Base-by-base conservation (phyloP, 2,888 invertebrate species). In the Amphimallon solstitiale region DNA sequence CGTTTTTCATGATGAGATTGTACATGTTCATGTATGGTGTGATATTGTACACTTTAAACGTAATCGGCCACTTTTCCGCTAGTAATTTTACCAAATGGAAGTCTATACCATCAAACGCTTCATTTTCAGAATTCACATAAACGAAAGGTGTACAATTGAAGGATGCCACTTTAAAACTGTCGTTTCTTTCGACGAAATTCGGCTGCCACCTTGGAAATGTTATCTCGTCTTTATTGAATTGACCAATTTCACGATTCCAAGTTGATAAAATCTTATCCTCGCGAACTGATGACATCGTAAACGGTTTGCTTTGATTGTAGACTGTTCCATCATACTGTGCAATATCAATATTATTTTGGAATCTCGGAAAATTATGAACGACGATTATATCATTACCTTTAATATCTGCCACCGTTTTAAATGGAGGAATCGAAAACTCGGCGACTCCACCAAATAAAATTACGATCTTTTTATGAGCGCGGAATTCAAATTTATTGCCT, bases 111-210 rank as follows among this genome's bases (percentile, higher is more conserved):
- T 66, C 63, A 14, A 34, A 37, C 14, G 56, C 56, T 38, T 46
- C 40, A 6, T 21, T 48, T 14, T 23, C 17, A 0, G 45, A 17
- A 15, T 48, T 37, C 6, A 37, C 23, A 19, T 46, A 66, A 4
- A 66, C 38, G 23, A 63, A 63, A 5, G 66, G 66, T 1, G 63
- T 17, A 19, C 63, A 66, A 17, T 49, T 51, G 29, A 66, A 66
- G 1, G 38, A 7, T 2, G 63, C 51, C 15, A 63, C 29, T 5
- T 9, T 49, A 37, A 66, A 56, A 2, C 35, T 12, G 19, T 10
- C 14, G 17, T 17, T 35, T 9, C 10, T 14, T 34, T 7, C 5
- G 7, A 5, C 15, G 23, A 21, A 48, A 56, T 21, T 23, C 1
- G 64, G 56, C 12, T 59, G 10, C 56, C 56, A 59, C 14, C 3